Evolutionary conservation across 2,113 vertebrate genomes (phyloP), one percentile per base, ranked within the genome.

Genomic region (Heteronetta atricapilla): DNA sequence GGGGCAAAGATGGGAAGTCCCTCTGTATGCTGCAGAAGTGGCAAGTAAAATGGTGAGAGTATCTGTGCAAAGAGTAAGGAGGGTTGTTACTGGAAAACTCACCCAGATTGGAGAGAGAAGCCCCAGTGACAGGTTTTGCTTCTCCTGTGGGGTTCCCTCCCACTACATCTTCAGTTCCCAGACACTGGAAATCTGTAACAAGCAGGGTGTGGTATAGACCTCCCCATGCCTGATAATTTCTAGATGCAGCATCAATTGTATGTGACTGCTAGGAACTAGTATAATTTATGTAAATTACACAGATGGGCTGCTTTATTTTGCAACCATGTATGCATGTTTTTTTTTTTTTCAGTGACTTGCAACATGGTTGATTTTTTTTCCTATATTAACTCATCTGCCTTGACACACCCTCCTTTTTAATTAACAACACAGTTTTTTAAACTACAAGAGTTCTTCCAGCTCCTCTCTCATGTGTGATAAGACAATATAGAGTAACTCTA

Each of bases 221-320:
- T 93, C 58, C 86, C 80, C 36, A 64, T 42, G 89, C 86, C 89
- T 70, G 77, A 88, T 90, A 76, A 94, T 91, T 96, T 87, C 88
- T 95, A 87, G 83, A 95, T 92, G 93, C 82, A 66, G 73, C 73
- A 91, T 78, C 94, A 93, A 86, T 90, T 86, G 90, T 95, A 95
- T 83, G 67, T 93, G 92, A 92, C 77, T 93, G 80, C 70, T 93
- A 96, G 92, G 92, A 97, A 95, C 90, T 89, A 94, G 94, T 96
- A 93, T 96, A 96, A 94, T 96, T 95, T 96, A 97, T 97, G 96
- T 95, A 96, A 96, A 94, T 97, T 93, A 97, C 96, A 96, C 96
- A 96, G 94, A 97, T 96, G 93, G 95, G 95, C 93, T 96, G 92
- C 92, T 97, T 97, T 96, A 97, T 95, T 95, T 97, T 93, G 90